These are phyloP conservation scores for Labeo rohita DNA, from an alignment of 2,113 vertebrate genomes.

Conservation along the genomic window DNA sequence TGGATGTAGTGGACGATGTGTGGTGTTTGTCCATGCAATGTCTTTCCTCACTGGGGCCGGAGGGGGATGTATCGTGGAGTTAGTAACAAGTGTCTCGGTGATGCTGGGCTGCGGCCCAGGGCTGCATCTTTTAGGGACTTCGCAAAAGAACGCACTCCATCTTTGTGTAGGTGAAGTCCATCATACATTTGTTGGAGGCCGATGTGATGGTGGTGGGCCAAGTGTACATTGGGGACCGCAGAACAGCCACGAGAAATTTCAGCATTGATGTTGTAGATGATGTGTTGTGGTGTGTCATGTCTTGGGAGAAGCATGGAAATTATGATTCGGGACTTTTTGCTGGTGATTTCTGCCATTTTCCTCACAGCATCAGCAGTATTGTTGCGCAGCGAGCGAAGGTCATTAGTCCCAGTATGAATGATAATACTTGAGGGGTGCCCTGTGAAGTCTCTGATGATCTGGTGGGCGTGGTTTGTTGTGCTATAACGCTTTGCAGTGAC, in stretches of 20 bases:
- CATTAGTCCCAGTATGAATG: not conserved
- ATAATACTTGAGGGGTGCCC: not conserved
- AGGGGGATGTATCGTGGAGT: not conserved
- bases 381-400: too few species aligned
- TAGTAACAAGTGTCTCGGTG: not conserved
- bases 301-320: not conserved
- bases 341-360: too few species aligned
- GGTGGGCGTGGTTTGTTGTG: not conserved
- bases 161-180: not conserved
- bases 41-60: not conserved
- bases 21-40: not conserved
- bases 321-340: too few species aligned
- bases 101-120: too few species aligned
- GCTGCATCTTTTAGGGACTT: not conserved
- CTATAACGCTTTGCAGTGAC: not conserved
- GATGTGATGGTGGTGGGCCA: not conserved
- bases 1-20: not conserved
- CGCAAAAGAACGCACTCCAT: not conserved
- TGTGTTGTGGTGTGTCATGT: not conserved
- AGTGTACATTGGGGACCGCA: not conserved
- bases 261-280: not conserved
- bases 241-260: not conserved
- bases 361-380: too few species aligned
- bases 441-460: not conserved
- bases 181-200: constrained; percentile 7